Evolutionary conservation across 2,888 invertebrate species (phyloP).

Genomic region (Agrilus mali): DNA sequence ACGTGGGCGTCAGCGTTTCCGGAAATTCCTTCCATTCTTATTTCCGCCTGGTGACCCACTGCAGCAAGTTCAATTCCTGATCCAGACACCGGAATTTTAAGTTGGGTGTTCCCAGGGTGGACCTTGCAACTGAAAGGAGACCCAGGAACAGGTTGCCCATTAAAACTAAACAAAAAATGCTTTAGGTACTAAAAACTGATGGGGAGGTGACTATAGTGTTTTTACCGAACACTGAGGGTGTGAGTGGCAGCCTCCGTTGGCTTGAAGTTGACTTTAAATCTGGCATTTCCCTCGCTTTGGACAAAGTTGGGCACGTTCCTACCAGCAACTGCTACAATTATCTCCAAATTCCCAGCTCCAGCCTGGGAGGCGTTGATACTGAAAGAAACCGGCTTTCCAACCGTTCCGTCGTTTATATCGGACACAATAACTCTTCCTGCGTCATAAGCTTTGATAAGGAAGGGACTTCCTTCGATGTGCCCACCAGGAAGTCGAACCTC

Average conservation of each 20-base stretch:
- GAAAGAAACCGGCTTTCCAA: slow-evolving; percentile 88
- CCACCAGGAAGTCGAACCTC: slow-evolving; percentile 58
- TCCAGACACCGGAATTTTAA: slow-evolving; percentile 51
- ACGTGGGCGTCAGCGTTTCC: slow-evolving; percentile 51
- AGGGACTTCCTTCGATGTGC: slow-evolving; percentile 90
- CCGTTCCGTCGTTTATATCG: slow-evolving; percentile 80
- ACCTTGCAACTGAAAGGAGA: slow-evolving; percentile 92
- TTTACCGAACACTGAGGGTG: slow-evolving; percentile 70
- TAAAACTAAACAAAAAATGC: slow-evolving; percentile 37
- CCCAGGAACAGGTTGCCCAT: slow-evolving; percentile 67
- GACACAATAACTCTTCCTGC: slow-evolving; percentile 89
- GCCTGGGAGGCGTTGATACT: slow-evolving; percentile 76
- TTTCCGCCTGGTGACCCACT: slow-evolving; percentile 49
- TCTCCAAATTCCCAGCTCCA: slow-evolving; percentile 91
- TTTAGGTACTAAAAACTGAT: background rate
- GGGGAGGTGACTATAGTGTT: background rate
- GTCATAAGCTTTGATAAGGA: slow-evolving; percentile 91
- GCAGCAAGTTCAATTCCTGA: slow-evolving; percentile 57
- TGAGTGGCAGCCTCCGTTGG: slow-evolving; percentile 89
- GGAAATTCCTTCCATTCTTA: slow-evolving; percentile 43
- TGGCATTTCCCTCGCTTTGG: slow-evolving; percentile 92
- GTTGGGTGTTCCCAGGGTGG: slow-evolving; percentile 44
- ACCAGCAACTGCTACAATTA: slow-evolving; percentile 91
- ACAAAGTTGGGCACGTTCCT: slow-evolving; percentile 98
- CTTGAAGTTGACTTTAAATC: slow-evolving; percentile 90